A percentile compares a stretch with the other conserved stretches of the same genome.
Conservation (phyloP, 1,140 invertebrate species). For the Hormaphis cornu region DNA sequence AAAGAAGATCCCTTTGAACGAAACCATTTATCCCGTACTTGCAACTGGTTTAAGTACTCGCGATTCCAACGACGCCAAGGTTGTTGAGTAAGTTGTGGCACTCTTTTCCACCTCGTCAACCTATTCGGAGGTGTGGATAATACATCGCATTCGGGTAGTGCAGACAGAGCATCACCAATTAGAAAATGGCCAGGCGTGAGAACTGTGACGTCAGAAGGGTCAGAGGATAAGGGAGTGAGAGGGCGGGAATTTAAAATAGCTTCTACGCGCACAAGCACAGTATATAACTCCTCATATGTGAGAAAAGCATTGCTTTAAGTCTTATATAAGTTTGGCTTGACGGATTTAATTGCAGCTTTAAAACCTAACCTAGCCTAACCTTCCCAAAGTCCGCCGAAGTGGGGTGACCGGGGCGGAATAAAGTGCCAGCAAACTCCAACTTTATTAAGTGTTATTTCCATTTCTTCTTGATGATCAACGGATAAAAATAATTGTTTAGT, state of each 20-base stretch:
- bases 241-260: conserved; percentile 37
- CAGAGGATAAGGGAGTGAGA: conserved; percentile 22
- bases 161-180: conserved; percentile 33
- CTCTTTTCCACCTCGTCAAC: conserved; percentile 33
- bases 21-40: conserved; percentile 34
- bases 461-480: not conserved
- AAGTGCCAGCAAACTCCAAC: not conserved
- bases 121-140: conserved; percentile 17
- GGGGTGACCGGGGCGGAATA: conserved; percentile 3
- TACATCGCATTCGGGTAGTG: conserved; percentile 4
- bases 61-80: conserved; percentile 38
- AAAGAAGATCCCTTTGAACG: no score
- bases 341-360: conserved; percentile 37
- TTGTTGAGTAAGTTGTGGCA: conserved; percentile 22
- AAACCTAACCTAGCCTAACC: no score
- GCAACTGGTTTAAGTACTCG: conserved; percentile 39
- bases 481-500: not conserved
- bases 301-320: conserved; percentile 17
- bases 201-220: not conserved
- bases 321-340: not conserved
- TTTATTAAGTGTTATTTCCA: not conserved
- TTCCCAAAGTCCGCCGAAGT: conserved; percentile 38
- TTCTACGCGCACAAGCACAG: conserved; percentile 39
- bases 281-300: conserved; percentile 39
- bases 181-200: conserved; percentile 39